Base-by-base conservation (phyloP, 2,888 invertebrate species). In the Leptinotarsa rubiginosa region DNA sequence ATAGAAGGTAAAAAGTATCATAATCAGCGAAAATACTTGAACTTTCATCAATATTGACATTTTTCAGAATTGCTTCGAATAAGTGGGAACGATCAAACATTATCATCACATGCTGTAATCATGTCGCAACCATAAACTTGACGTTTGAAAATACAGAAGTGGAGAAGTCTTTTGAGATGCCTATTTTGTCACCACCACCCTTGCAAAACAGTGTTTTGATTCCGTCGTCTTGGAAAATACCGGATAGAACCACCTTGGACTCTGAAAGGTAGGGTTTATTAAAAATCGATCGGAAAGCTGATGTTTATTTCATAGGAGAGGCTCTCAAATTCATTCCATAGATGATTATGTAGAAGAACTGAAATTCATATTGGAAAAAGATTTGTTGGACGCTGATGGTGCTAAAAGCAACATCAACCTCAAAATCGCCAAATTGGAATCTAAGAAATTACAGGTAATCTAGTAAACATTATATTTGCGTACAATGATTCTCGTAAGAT, bases 51-150 rank as follows among this genome's bases (percentile, higher is more conserved):
- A 25, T 16, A 13, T 1, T 18, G 41, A 47, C 47, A 5, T 12
- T 49, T 79, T 80, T 73, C 69, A 82, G 81, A 10, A 59, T 18
- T 18, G 25, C 25, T n/a, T 25, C 54, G 0, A 76, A 82, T 71
- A 70, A 75, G 69, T 88, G 88, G 88, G 84, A 86, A 76, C 79
- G 88, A 18, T 85, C 86, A 4, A 88, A 88, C 72, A 79, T 92
- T 10, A 79, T 91, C 22, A 81, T 92, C 5, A 88, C 89, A 0
- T 91, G 91, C 83, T 91, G 91, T 76, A 91, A 91, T 82, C 88
- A 89, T 82, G 86, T 90, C 31, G 90, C 90, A 73, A 84, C 85
- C 13, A 77, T 91, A n/a, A 80, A 82, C 5, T 81, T 90, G 54
- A 76, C 75, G 70, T 86, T 84, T 77, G 69, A 80, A 15, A 82